Base-by-base conservation (phyloP, 2,888 invertebrate species). In the Reticulitermes lucifugus region DNA sequence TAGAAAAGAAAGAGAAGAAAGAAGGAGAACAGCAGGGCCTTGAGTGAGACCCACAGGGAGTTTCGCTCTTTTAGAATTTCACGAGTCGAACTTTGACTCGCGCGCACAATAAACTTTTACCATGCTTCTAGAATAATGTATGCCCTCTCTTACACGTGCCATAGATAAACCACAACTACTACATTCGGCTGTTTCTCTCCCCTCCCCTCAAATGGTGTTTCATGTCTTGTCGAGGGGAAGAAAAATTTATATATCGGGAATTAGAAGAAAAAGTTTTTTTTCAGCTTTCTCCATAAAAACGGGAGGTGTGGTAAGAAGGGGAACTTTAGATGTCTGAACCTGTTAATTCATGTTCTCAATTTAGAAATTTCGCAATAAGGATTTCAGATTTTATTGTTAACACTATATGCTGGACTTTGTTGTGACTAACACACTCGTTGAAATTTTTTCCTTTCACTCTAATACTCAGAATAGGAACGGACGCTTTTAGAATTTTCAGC, bases 131-230 rank as follows among this genome's bases (percentile, higher is more conserved):
- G 65, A 65, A 65, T 65, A 65, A 65, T 65, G n/a, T 65, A 65
- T 65, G 25, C 65, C 65, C 65, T 65, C 65, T n/a, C 65, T 65
- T 65, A 55, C 79, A 79, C 79, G 79, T 79, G 25, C 25, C 12
- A 4, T 55, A 55, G 51, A 79, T 79, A 79, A 79, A 79, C 79
- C 79, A 21, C 79, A 79, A 79, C 79, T 79, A 43, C 12, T 10
- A 7, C 25, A n/a, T 55, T 9, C 51, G 51, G 51, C 22, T 79
- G 46, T 79, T 25, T 29, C 55, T 29, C 55, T 51, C 7, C 55
- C 46, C 3, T 29, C 5, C 10, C 55, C 51, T 21, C 18, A 29
- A 79, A 55, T 2, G 55, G 79, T 43, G 51, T 77, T 43, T 77
- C 22, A 46, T 46, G 77, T 79, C 25, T 79, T 79, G 79, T 51